These are phyloP conservation scores for Betta splendens DNA, from an alignment of 2,797 vertebrate genomes.

Conservation along the genomic window DNA sequence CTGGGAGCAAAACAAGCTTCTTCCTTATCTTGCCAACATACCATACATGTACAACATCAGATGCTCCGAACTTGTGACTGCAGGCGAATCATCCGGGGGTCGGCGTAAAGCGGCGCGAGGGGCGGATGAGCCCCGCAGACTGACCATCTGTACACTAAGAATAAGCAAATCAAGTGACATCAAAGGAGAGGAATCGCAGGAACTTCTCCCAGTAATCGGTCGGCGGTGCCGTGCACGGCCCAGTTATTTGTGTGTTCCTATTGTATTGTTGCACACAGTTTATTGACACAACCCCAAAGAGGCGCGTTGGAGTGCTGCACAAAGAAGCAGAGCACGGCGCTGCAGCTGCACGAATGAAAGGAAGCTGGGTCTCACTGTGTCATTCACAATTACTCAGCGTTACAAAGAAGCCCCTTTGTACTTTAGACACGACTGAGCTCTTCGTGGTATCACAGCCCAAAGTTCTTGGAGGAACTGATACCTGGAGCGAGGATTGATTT, in stretches of 20 bases:
- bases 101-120: slow-evolving; percentile 26
- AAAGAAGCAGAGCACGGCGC: slow-evolving; percentile 1
- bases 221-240: slow-evolving; percentile 6
- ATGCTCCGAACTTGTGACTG: slow-evolving; percentile 28
- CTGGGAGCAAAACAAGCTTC: slow-evolving; percentile 1
- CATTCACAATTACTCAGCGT: slow-evolving; percentile 11
- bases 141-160: slow-evolving; percentile 66
- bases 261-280: not conserved
- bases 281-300: not conserved
- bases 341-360: not conserved
- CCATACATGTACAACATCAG: slow-evolving; percentile 18
- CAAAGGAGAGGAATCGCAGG: slow-evolving; percentile 25
- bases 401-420: slow-evolving; percentile 4
- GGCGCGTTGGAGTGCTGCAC: not conserved
- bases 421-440: slow-evolving; percentile 20
- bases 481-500: slow-evolving; percentile 21
- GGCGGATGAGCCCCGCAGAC: slow-evolving; percentile 54
- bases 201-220: slow-evolving; percentile 20
- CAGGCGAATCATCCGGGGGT: slow-evolving; percentile 23
- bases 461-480: not conserved
- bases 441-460: slow-evolving; percentile 13
- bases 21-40: slow-evolving; percentile 16
- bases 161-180: slow-evolving; percentile 47
- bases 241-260: slow-evolving; percentile 4
- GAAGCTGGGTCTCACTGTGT: slow-evolving; percentile 13